Conservation (phyloP, 2,797 vertebrate species). For the Petrocephalus schoutedeni region DNA sequence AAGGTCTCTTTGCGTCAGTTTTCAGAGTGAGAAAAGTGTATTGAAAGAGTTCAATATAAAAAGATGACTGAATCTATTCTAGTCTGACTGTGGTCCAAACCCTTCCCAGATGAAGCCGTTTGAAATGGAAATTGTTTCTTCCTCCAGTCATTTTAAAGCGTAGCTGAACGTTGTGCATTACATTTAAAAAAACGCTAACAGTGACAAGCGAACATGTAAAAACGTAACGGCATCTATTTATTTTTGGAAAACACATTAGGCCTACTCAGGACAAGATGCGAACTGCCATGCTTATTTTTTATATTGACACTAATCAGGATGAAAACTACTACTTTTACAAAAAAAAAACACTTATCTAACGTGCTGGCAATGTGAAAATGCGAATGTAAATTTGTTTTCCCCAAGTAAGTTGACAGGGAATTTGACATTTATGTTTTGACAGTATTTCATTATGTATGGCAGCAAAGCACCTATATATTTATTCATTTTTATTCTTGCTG, state of each 20-base stretch:
- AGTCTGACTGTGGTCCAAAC: constrained; percentile 31
- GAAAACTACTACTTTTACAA: neutral
- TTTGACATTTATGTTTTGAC: constrained; percentile 13
- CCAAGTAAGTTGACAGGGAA: neutral
- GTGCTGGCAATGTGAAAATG: neutral
- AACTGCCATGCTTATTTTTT: neutral
- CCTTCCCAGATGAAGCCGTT: constrained; percentile 26
- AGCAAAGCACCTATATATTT: neutral
- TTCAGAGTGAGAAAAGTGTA: constrained; percentile 28
- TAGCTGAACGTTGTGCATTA: neutral
- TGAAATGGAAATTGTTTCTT: constrained; percentile 32
- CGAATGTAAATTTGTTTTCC: neutral
- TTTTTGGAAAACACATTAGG: neutral
- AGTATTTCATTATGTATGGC: neutral
- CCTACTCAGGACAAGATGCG: neutral
- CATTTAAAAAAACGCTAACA: neutral
- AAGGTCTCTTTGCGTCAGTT: constrained; percentile 23
- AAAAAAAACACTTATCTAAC: neutral
- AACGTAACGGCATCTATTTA: neutral
- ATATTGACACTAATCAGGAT: neutral
- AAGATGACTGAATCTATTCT: constrained; percentile 36
- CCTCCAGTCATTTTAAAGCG: neutral
- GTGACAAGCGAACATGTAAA: neutral
- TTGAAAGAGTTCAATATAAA: constrained; percentile 32
- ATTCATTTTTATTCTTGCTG: neutral